Base-by-base conservation (phyloP, 2,888 invertebrate genomes). In the Drosophila borborema region DNA sequence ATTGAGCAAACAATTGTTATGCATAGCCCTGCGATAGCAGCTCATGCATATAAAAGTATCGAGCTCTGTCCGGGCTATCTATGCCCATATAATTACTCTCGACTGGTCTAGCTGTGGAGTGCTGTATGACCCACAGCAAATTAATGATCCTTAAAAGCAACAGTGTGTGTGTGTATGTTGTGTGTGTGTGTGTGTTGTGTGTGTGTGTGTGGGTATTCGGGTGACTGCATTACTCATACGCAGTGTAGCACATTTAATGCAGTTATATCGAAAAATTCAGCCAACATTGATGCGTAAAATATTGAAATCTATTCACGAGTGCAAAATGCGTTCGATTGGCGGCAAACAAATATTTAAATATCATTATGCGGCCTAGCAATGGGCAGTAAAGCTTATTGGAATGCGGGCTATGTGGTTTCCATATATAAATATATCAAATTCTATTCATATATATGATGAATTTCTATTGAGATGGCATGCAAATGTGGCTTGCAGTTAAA, bases 71-170 rank as follows among this genome's bases (percentile, higher is more conserved):
- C 64, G 34, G 51, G 36, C 54, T 65, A 64, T 62, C 54, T 65
- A 62, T 64, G 71, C 69, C 72, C 79, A 73, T 79, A 81, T 86
- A 85, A 85, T 85, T 85, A 89, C 84, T 81, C 79, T 60, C 73
- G 84, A 64, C 79, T 64, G 73, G 51, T 3, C 60, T 43, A 2
- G 7, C 23, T n/a, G 28, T n/a, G 10, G 54, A 8, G 36, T 7
- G 40, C 14, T 7, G 23, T 40, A 60, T 54, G 71, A 64, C 65
- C 75, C 75, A 61, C 81, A 72, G 74, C 72, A 70, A 85, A 89
- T 83, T 85, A 85, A 89, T 85, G 87, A 77, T 76, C 89, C 81
- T 86, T 74, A 79, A 79, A 81, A 74, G 74, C 77, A 67, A 55
- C 61, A 60, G 59, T 31, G 60, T 28, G 45, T 54, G 28, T 16